phyloP scores from a whole-genome alignment of 2,113 vertebrate species.

The Struthidea cinerea region DNA sequence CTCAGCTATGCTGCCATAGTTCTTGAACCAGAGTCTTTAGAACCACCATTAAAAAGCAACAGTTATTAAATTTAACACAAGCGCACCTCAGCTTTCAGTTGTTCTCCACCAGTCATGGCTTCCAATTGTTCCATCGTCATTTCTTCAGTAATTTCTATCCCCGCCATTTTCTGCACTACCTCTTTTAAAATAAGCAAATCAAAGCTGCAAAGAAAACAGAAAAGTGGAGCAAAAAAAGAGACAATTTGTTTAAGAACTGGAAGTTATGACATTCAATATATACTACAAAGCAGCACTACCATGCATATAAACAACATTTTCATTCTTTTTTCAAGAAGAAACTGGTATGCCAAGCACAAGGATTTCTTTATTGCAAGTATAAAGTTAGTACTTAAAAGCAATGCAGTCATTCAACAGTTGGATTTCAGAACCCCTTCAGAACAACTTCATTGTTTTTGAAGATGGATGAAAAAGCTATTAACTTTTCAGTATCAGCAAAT shows the following conservation, averaged over 20 bases:
- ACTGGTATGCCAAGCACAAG: neutral
- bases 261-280: neutral
- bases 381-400: neutral
- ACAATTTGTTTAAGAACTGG: neutral
- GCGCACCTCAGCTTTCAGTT: constrained; percentile 93
- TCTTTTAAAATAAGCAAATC: constrained; percentile 98
- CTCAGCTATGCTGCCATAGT: neutral
- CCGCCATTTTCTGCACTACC: constrained; percentile 99
- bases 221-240: neutral
- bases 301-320: neutral
- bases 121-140: constrained; percentile 97
- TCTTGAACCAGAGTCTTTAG: neutral
- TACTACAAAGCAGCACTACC: neutral
- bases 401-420: neutral
- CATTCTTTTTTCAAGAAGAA: neutral
- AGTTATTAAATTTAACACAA: neutral
- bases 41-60: neutral
- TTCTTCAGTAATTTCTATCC: constrained; percentile 98
- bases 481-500: neutral
- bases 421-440: neutral
- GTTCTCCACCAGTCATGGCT: constrained; percentile 98
- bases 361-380: neutral
- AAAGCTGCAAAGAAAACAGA: constrained; percentile 78
- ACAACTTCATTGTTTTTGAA: neutral
- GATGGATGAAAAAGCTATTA: neutral